phyloP scores from a whole-genome alignment of 2,113 vertebrate species.

The Hydropotes inermis region DNA sequence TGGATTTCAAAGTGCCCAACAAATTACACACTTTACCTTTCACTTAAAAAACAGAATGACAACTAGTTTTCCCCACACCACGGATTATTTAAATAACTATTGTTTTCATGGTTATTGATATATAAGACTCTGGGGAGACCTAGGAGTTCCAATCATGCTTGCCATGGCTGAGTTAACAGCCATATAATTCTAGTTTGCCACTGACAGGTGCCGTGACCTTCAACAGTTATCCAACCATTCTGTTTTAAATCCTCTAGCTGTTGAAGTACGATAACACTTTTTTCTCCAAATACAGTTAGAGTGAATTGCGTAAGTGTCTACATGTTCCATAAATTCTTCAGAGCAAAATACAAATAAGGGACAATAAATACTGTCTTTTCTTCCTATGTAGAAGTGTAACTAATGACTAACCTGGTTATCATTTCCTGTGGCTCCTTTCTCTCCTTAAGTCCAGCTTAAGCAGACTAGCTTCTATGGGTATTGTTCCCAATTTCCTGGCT shows the following conservation, averaged over 20 bases:
- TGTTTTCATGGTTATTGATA: neutral
- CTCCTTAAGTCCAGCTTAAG: neutral
- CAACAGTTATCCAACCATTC: neutral
- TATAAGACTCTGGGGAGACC: neutral
- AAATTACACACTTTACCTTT: neutral
- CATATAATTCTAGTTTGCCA: neutral
- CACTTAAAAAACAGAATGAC: neutral
- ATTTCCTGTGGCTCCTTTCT: neutral
- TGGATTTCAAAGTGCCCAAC: neutral
- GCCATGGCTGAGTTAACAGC: neutral
- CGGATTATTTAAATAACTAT: neutral
- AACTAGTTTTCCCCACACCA: neutral
- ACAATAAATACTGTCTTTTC: neutral
- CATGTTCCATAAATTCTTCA: neutral
- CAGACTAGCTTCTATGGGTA: neutral
- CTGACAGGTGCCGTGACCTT: slow-evolving; percentile 14
- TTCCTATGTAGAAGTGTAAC: neutral
- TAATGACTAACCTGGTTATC: neutral
- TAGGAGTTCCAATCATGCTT: neutral
- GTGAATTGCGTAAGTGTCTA: neutral
- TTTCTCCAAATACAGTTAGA: neutral
- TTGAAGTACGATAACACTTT: neutral
- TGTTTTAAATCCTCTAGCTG: neutral
- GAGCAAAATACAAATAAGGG: neutral
- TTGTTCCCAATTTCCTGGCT: neutral